phyloP scores from a whole-genome alignment of 2,113 vertebrate genomes.

The Dicentrarchus labrax region DNA sequence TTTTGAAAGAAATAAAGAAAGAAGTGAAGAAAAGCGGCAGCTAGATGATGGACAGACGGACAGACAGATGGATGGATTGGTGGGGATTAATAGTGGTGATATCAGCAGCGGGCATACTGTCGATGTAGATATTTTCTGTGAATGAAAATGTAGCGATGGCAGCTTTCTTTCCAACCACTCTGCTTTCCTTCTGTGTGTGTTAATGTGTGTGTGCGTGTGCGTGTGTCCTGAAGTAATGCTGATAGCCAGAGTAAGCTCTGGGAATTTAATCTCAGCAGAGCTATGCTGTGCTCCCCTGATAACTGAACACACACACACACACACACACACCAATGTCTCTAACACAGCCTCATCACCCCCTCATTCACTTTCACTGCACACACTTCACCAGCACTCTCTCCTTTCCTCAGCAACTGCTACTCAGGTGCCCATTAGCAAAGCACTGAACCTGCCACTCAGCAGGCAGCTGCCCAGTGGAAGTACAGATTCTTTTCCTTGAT shows the following conservation, averaged over 20 bases:
- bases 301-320: conserved; percentile 62
- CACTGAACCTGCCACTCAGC: conserved; percentile 27
- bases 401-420: conserved; percentile 19
- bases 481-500: background rate
- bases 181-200: conserved; percentile 43
- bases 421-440: conserved; percentile 57
- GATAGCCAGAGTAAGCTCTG: conserved; percentile 79
- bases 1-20: conserved; percentile 19
- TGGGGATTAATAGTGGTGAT: conserved; percentile 64
- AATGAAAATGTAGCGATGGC: conserved; percentile 70
- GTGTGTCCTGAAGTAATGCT: conserved; percentile 79
- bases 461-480: background rate
- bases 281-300: conserved; percentile 80
- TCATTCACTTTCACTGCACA: conserved; percentile 55
- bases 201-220: conserved; percentile 21
- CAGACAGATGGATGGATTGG: conserved; percentile 55
- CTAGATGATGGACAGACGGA: conserved; percentile 25
- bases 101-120: conserved; percentile 63
- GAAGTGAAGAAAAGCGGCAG: background rate
- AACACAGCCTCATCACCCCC: conserved; percentile 49
- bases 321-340: conserved; percentile 41
- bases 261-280: conserved; percentile 81
- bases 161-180: conserved; percentile 59
- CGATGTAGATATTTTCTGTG: conserved; percentile 69
- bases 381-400: conserved; percentile 18